These are phyloP conservation scores for Micromesistius poutassou DNA, from an alignment of 2,797 vertebrate species.

Conservation along the genomic window DNA sequence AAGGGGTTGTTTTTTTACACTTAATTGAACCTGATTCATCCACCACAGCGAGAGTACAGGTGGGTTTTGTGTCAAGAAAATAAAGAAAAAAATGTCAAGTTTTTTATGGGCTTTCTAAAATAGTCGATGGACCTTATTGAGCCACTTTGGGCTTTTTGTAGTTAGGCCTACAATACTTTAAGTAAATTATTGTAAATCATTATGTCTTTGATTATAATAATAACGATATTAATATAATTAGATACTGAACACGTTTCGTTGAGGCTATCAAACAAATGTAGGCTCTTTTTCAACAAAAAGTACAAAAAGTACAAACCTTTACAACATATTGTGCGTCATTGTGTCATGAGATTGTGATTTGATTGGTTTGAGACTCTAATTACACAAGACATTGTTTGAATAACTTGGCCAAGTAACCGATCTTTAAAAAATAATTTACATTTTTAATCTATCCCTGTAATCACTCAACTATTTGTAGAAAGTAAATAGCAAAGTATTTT, in stretches of 20 bases:
- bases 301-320: neutral
- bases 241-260: neutral
- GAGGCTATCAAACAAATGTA: neutral
- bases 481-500: no score
- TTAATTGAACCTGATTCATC: slow-evolving; percentile 73
- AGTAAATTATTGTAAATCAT: no score
- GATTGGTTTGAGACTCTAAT: neutral
- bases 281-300: neutral
- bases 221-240: neutral
- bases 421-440: no score
- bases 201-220: neutral
- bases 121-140: slow-evolving; percentile 33
- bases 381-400: neutral
- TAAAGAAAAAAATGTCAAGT: neutral
- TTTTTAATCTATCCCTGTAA: no score
- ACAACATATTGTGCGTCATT: neutral
- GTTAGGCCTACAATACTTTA: no score
- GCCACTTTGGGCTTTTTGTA: no score
- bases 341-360: neutral
- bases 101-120: neutral
- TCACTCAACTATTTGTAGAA: neutral
- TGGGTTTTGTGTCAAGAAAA: slow-evolving; percentile 41
- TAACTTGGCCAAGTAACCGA: neutral
- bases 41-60: slow-evolving; percentile 80
- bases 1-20: no score